These are phyloP conservation scores for Phortica variegata DNA, from an alignment of 1,140 invertebrate species.

Conservation along the genomic window DNA sequence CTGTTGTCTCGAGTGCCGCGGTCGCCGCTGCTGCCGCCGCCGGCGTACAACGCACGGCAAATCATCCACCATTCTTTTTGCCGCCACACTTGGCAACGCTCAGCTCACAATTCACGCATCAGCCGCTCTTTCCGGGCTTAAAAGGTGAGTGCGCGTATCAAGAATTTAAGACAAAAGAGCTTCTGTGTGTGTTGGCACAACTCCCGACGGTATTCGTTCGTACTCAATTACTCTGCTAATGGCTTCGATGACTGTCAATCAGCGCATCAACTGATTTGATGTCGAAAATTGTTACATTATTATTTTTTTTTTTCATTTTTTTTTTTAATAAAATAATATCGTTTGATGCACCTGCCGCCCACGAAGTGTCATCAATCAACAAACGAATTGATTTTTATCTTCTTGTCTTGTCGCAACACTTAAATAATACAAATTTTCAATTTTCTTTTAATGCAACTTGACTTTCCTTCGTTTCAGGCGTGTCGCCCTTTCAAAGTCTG, in stretches of 20 bases:
- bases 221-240: slow-evolving; percentile 2
- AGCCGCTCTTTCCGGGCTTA: slow-evolving; percentile 74
- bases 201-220: slow-evolving; percentile 2
- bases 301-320: neutral
- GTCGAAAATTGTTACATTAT: neutral
- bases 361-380: too few relatives aligned
- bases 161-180: too few relatives aligned
- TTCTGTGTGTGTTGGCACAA: neutral
- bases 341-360: too few relatives aligned
- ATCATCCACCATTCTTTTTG: slow-evolving; percentile 71
- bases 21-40: slow-evolving; percentile 41
- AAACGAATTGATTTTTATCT: too few relatives aligned
- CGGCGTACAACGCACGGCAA: slow-evolving; percentile 51
- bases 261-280: slow-evolving; percentile 21
- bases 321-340: too few relatives aligned
- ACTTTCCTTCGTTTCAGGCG: too few relatives aligned
- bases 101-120: slow-evolving; percentile 73
- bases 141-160: slow-evolving; percentile 63
- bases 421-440: too few relatives aligned
- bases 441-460: too few relatives aligned
- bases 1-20: slow-evolving; percentile 21
- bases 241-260: slow-evolving; percentile 30
- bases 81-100: slow-evolving; percentile 76
- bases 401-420: too few relatives aligned
- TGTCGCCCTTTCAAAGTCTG: slow-evolving; percentile 67